These are phyloP conservation scores for Mastigias papua DNA, from an alignment of 30 jellyfish, hydroid and myxozoan genomes.

Conservation along the genomic window DNA sequence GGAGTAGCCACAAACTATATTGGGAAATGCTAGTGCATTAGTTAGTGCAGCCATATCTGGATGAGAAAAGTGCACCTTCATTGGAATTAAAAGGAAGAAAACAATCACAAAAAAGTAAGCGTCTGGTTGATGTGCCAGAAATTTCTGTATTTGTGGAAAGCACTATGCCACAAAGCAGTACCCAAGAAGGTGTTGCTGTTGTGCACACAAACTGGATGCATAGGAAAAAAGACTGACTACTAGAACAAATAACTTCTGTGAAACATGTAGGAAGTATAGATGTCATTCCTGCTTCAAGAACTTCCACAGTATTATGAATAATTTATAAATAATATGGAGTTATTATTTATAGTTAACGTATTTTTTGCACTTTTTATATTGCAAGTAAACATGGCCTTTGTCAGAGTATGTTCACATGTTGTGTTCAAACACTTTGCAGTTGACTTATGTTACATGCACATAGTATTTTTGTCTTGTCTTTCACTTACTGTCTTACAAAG, in stretches of 20 bases:
- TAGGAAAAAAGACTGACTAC: conserved; percentile 7
- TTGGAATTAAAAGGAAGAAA: background rate
- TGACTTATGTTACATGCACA: background rate
- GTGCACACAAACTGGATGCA: conserved; percentile 10
- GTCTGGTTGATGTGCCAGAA: conserved; percentile 7
- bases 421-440: background rate
- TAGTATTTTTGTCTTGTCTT: background rate
- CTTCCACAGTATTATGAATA: background rate
- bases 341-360: too few relatives aligned
- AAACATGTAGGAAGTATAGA: conserved; percentile 41
- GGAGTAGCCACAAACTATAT: background rate
- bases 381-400: background rate
- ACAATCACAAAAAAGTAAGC: background rate
- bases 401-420: background rate
- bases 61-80: background rate
- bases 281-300: conserved; percentile 15
- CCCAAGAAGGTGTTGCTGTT: conserved; percentile 52
- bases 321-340: background rate
- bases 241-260: conserved; percentile 16
- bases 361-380: background rate
- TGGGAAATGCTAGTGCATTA: conserved; percentile 1
- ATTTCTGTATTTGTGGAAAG: conserved; percentile 44
- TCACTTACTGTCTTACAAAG: background rate
- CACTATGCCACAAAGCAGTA: conserved; percentile 54
- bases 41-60: background rate